Conservation (phyloP, 1,140 invertebrate species). For the Melipona quadrifasciata region DNA sequence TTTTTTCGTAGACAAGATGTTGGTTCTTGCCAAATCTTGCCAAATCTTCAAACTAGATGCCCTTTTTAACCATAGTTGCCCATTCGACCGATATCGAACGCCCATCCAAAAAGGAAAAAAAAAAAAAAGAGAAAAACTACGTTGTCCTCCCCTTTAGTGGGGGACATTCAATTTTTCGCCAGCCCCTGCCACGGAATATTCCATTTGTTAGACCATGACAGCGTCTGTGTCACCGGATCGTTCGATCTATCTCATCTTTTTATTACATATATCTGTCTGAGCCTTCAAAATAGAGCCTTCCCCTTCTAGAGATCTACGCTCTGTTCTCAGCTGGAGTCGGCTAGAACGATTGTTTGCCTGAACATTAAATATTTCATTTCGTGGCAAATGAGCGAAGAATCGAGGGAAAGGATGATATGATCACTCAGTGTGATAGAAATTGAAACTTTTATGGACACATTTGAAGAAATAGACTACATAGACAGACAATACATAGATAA, state of each 20-base stretch:
- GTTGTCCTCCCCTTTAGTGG: background rate
- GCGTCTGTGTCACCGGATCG: background rate
- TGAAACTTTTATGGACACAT: too few species aligned
- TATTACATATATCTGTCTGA: background rate
- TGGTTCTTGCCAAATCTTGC: conserved; percentile 50
- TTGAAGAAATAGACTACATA: too few species aligned
- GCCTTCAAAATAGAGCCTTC: background rate
- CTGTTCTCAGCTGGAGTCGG: background rate
- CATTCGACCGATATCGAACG: conserved; percentile 42
- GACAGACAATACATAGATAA: too few species aligned
- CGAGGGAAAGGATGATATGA: too few species aligned
- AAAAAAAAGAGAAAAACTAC: background rate
- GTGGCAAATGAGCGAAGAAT: background rate
- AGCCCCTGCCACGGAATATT: background rate
- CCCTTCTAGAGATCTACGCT: background rate
- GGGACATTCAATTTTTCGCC: conserved; percentile 30
- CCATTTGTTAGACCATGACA: conserved; percentile 14
- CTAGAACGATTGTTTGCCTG: background rate
- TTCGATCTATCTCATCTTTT: background rate
- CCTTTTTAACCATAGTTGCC: conserved; percentile 47
- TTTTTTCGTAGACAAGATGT: conserved; percentile 26
- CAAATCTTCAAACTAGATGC: conserved; percentile 60
- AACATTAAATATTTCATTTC: background rate
- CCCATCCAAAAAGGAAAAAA: background rate
- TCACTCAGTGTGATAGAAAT: too few species aligned